Percentiles rank a stretch among this genome's conserved stretches.
These are phyloP conservation scores for Harpalus rubripes DNA, from an alignment of 2,888 invertebrate genomes.

Conservation along the genomic window DNA sequence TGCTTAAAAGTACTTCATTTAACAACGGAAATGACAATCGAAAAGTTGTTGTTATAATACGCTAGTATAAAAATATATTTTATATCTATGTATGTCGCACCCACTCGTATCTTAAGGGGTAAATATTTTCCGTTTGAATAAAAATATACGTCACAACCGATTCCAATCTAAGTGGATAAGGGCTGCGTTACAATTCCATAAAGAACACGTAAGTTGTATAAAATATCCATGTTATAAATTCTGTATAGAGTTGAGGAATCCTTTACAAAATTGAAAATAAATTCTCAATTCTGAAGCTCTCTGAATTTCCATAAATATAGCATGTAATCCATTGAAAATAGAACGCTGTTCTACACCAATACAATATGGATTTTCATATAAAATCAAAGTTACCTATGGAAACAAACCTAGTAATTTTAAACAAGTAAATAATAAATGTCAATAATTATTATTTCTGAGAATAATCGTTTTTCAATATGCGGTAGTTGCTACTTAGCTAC, in stretches of 20 bases:
- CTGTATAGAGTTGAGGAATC: neutral
- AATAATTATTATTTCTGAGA: neutral
- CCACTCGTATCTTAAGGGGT: too few relatives aligned
- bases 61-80: too few relatives aligned
- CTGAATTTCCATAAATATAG: neutral
- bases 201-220: neutral
- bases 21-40: too few relatives aligned
- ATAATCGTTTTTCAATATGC: neutral
- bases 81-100: too few relatives aligned
- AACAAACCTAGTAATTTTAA: neutral
- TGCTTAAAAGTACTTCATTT: too few relatives aligned
- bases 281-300: neutral
- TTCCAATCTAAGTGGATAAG: neutral
- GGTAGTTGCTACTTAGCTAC: neutral
- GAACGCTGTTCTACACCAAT: neutral
- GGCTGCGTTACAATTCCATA: neutral
- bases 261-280: neutral
- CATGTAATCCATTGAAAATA: neutral
- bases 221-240: constrained; percentile 3
- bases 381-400: neutral
- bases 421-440: constrained; percentile 3
- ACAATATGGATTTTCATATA: neutral
- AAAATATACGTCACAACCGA: neutral
- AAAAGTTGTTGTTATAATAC: too few relatives aligned
- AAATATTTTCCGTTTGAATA: neutral